Evolutionary conservation across 2,888 invertebrate species (phyloP).

Genomic region (Thereva nobilitata): DNA sequence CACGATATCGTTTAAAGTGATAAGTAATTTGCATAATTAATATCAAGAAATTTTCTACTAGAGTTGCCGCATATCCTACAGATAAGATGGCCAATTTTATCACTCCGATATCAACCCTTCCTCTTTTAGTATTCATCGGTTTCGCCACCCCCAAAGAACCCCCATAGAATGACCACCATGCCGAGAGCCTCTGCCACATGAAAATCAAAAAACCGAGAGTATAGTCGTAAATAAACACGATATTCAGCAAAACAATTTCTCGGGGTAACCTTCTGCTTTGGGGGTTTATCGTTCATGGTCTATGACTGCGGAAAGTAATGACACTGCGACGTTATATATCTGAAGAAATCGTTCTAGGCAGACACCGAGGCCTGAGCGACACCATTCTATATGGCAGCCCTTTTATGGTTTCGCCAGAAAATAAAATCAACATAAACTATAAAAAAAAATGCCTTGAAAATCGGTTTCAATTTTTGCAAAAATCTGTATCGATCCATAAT

Average conservation of each 20-base stretch:
- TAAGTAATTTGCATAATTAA: no score
- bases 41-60: no score
- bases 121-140: no score
- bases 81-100: no score
- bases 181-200: no score
- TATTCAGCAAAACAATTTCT: constrained; percentile 34
- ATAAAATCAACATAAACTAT: constrained; percentile 34
- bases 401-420: constrained; percentile 33
- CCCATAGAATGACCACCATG: no score
- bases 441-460: constrained; percentile 26
- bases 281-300: constrained; percentile 30
- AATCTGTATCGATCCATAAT: constrained; percentile 27
- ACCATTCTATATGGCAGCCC: constrained; percentile 13
- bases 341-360: neutral
- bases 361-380: constrained; percentile 10
- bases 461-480: constrained; percentile 32
- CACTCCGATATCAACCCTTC: no score
- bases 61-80: no score
- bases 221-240: constrained; percentile 32
- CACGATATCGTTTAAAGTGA: no score
- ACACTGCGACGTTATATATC: constrained; percentile 14
- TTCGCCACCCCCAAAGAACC: no score
- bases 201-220: no score
- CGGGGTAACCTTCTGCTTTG: constrained; percentile 23
- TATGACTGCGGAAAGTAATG: constrained; percentile 26